phyloP scores from a whole-genome alignment of 2,797 vertebrate species.

The Valencia hispanica region DNA sequence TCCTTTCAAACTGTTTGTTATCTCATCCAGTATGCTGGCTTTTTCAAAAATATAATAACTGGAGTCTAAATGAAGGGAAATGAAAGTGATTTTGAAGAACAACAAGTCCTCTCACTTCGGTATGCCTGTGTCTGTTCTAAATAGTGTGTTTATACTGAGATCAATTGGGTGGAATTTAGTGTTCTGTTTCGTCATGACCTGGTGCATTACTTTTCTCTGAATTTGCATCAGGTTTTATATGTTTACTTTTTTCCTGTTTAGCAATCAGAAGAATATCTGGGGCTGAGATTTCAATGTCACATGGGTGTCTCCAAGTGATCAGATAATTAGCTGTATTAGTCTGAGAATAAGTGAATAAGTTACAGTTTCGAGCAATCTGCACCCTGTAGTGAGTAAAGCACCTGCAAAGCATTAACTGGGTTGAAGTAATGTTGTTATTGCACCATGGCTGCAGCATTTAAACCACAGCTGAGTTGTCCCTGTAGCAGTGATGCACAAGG shows the following conservation, averaged over 20 bases:
- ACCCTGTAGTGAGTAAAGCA: neutral
- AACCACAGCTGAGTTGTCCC: too few species aligned
- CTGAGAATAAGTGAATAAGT: neutral
- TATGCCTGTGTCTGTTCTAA: neutral
- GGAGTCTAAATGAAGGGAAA: neutral
- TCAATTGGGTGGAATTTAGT: neutral
- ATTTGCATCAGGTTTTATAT: too few species aligned
- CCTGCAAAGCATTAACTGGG: too few species aligned
- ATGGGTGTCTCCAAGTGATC: neutral
- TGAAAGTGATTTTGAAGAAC: neutral
- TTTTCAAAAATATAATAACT: neutral
- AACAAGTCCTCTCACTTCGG: neutral
- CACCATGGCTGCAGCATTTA: too few species aligned
- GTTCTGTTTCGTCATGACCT: neutral
- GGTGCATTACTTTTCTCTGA: neutral
- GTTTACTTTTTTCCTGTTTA: neutral
- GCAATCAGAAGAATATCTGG: neutral
- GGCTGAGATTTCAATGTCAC: neutral
- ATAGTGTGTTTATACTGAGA: neutral
- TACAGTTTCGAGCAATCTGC: neutral
- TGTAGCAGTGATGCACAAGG: too few species aligned
- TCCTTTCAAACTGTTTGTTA: neutral
- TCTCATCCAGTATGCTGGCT: neutral
- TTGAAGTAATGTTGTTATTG: too few species aligned
- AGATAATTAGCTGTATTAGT: neutral